phyloP scores from a whole-genome alignment of 2,113 vertebrate species.

The Felis chaus region DNA sequence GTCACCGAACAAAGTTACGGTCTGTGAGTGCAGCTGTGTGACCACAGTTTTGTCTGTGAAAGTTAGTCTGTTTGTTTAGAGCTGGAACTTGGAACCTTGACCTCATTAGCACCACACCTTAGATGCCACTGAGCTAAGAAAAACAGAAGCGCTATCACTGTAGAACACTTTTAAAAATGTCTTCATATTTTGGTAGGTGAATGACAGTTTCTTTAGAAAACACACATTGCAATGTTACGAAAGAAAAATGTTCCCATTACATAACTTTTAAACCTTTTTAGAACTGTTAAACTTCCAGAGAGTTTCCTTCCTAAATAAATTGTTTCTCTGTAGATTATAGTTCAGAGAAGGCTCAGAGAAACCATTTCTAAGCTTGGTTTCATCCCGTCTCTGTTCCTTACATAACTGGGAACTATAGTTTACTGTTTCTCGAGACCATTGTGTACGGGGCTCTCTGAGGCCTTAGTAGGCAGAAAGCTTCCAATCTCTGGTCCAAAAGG shows the following conservation, averaged over 20 bases:
- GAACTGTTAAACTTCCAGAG: not conserved
- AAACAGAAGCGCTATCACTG: not conserved
- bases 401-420: not conserved
- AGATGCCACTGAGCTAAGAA: not conserved
- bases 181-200: not conserved
- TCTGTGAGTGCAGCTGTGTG: fast-evolving
- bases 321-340: not conserved
- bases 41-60: not conserved
- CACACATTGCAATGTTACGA: not conserved
- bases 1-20: not conserved
- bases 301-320: not conserved
- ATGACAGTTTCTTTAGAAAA: not conserved
- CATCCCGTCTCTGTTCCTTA: not conserved
- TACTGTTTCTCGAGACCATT: no score
- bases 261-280: not conserved
- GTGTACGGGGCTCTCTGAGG: not conserved
- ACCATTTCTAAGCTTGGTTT: not conserved
- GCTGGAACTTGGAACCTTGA: not conserved
- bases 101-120: not conserved
- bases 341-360: not conserved
- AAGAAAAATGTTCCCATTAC: not conserved
- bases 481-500: not conserved
- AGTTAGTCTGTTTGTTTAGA: not conserved
- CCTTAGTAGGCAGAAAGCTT: not conserved
- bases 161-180: not conserved